Conservation (phyloP, 2,113 vertebrate genomes). For the Arothron firmamentum region DNA sequence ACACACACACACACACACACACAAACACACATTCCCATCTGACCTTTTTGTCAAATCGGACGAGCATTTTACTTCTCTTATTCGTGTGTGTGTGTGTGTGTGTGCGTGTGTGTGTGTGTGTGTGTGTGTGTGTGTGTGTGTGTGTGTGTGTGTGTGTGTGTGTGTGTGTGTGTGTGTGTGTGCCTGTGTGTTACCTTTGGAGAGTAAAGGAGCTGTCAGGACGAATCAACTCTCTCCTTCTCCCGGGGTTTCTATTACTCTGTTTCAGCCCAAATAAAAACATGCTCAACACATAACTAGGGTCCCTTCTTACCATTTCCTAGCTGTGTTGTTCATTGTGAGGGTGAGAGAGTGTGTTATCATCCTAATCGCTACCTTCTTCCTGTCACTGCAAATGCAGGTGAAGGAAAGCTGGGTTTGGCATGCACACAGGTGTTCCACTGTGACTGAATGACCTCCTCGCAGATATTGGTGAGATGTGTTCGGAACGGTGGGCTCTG, state of each 20-base stretch:
- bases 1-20: constrained; percentile 22
- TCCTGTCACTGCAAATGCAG: too few relatives aligned
- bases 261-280: constrained; percentile 71
- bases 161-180: constrained; percentile 20
- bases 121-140: constrained; percentile 18
- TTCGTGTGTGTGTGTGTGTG: not conserved
- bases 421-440: constrained; percentile 17
- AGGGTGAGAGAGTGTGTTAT: constrained; percentile 35
- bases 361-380: too few relatives aligned
- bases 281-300: constrained; percentile 72
- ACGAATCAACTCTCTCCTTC: constrained; percentile 65
- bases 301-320: constrained; percentile 72
- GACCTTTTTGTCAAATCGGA: constrained; percentile 48
- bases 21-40: constrained; percentile 24
- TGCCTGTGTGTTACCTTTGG: constrained; percentile 55
- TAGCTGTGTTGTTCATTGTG: constrained; percentile 54
- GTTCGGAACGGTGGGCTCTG: constrained; percentile 40
- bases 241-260: constrained; percentile 62
- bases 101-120: constrained; percentile 6
- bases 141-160: constrained; percentile 2
- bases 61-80: constrained; percentile 49
- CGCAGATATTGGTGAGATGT: constrained; percentile 8
- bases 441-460: constrained; percentile 18
- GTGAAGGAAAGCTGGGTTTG: not conserved
- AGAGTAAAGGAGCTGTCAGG: constrained; percentile 70